Base-by-base conservation (phyloP, 2,888 invertebrate species). In the Tortrix viridana region DNA sequence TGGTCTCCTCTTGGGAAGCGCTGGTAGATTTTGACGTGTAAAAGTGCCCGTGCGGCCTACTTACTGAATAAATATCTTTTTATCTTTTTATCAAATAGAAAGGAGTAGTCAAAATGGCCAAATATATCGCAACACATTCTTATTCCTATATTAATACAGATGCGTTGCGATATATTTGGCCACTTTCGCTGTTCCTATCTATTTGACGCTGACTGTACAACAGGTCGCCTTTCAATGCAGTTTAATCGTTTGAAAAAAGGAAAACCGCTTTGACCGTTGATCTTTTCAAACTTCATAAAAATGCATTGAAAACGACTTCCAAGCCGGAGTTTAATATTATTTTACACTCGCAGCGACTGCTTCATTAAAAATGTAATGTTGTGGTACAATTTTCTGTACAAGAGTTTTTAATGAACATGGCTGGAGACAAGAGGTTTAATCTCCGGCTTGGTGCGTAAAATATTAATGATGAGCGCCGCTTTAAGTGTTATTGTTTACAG, bases 361-460 rank as follows among this genome's bases (percentile, higher is more conserved):
- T 73, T 73, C 69, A 71, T 75, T 75, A 72, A 72, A 75, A 74
- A 69, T 71, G 67, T 73, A 69, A 70, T 50, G 50, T 61, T 65
- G 67, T 57, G 66, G 67, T 70, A 69, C 73, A 74, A 70, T 74
- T 69, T 74, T 70, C 66, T 69, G 67, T 66, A 70, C 67, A 61
- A 59, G 63, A 69, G 66, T 66, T 72, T 69, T 72, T 71, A 74
- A 75, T 73, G 73, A 74, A 73, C 68, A 67, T 55, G 64, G 61
- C 67, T 67, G 59, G 63, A 66, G 67, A 72, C 67, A 69, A 63
- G 66, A 67, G 65, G 58, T 72, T 69, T 72, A 73, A 74, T 74
- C 44, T 61, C 55, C 26, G 47, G 54, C 43, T 19, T 4, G 26
- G 20, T 48, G 26, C 20, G 48, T 43, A 41, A 3, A n/a, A 43